phyloP scores from a whole-genome alignment of 2,797 vertebrate genomes.

The Amphiprion clarkii region DNA sequence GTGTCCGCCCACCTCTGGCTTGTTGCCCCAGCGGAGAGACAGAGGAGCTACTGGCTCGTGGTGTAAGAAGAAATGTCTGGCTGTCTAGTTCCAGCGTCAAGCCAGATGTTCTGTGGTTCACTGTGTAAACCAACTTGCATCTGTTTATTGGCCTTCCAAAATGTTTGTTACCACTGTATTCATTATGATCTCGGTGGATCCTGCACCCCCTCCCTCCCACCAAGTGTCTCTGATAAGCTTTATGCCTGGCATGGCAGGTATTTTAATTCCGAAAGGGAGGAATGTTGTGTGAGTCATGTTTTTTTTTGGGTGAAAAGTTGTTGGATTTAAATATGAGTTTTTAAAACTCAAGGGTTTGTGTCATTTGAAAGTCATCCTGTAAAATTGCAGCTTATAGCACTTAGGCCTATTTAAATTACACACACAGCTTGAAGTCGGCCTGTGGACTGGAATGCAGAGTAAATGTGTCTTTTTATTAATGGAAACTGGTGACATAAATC shows the following conservation, averaged over 20 bases:
- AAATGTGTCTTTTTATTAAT: slow-evolving; percentile 4
- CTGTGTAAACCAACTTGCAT: slow-evolving; percentile 90
- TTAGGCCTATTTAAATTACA: slow-evolving; percentile 1
- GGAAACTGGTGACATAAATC: slow-evolving; percentile 5
- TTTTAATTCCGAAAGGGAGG: not conserved
- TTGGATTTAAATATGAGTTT: not conserved
- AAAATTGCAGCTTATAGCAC: not conserved
- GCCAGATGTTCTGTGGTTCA: slow-evolving; percentile 92
- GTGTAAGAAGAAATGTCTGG: slow-evolving; percentile 88
- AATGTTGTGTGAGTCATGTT: not conserved
- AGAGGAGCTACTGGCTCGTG: slow-evolving; percentile 82
- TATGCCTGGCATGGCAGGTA: slow-evolving; percentile 33
- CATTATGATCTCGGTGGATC: slow-evolving; percentile 82
- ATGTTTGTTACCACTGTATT: slow-evolving; percentile 88
- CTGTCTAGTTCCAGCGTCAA: slow-evolving; percentile 90
- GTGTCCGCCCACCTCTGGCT: slow-evolving; percentile 77
- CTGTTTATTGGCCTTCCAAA: slow-evolving; percentile 89
- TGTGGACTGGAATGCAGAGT: not conserved
- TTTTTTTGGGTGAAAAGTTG: not conserved
- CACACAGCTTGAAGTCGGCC: not conserved
- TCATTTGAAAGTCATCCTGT: slow-evolving; percentile 14
- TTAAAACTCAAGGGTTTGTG: not conserved
- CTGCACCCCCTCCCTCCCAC: slow-evolving; percentile 39
- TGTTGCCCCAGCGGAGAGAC: slow-evolving; percentile 69
- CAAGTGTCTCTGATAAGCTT: slow-evolving; percentile 38